Base-by-base conservation (phyloP, 2,113 vertebrate species). In the Pongo pygmaeus region DNA sequence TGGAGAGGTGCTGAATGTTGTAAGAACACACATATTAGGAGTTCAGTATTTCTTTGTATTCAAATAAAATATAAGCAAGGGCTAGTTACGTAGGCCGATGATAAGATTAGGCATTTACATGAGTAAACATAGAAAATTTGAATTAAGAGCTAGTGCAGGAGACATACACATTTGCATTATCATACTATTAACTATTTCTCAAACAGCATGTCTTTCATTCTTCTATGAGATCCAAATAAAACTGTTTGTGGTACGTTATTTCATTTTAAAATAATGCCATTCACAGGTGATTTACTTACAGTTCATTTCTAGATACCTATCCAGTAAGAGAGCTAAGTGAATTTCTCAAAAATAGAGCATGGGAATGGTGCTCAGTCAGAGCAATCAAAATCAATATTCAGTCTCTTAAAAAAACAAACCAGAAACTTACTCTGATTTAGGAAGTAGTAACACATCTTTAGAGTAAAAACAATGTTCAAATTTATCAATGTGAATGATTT, bases 181-280 rank as follows among this genome's bases (percentile, higher is more conserved):
- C 52, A 38, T 40, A n/a, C 1, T 52, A 50, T 38, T 88, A 17
- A 96, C 55, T 79, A 57, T 25, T 85, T 92, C n/a, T 93, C 38
- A 78, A 48, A 48, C 3, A 84, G 12, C 30, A 48, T 74, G 43
- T 20, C 27, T 79, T 70, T 74, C 43, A 35, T 16, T 96, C 70
- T 91, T 69, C 50, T 25, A 10, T 78, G 64, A 96, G 50, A 78
- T 46, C 8, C 38, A 80, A 75, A 72, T 81, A 74, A 84, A 95
- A 87, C 48, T 40, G 72, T 89, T 75, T 92, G 1, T 87, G 18
- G 69, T 55, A 55, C 8, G 64, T 89, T 86, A 90, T 87, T 96
- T 95, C 6, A 64, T 64, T 93, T 97, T 23, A 93, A 86, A 89
- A 69, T 84, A 14, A 91, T 89, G 1, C 23, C 30, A 91, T 18